Conservation (phyloP, 2,113 vertebrate genomes). For the human (Homo sapiens) region GRCh38 chr2:164453501-164454000, state of each 20-base stretch:
- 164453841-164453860: neutral
- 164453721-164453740: neutral
- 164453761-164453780: constrained; percentile 3
- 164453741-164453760: neutral
- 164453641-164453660: neutral
- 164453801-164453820: neutral
- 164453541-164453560: neutral
- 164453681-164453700: neutral
- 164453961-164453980: neutral
- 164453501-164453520: neutral
- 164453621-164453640: neutral
- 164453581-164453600: neutral
- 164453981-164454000: neutral
- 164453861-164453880: constrained; percentile 15
- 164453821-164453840: neutral
- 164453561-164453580: neutral
- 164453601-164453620: neutral
- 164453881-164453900: neutral
- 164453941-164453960: neutral
- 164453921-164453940: neutral
- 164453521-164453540: neutral
- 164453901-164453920: neutral
- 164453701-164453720: neutral
- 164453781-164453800: neutral
- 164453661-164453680: neutral